Conservation (phyloP, 35 echinoderm and acorn worm genomes). For the Chiridota heheva region DNA sequence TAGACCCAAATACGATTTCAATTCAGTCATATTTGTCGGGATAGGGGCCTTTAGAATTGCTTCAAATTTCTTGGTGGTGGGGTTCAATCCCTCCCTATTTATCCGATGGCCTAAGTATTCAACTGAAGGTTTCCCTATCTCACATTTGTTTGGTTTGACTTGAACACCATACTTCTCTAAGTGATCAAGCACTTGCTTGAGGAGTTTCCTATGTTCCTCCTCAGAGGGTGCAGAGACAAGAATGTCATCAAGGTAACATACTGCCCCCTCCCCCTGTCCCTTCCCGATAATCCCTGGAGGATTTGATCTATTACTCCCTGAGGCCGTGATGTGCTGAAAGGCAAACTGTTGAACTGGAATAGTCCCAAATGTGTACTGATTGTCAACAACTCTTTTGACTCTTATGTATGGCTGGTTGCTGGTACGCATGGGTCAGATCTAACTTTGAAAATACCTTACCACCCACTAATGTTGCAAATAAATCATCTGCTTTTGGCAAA, state of each 20-base stretch:
- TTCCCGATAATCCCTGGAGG: slow-evolving; percentile 45
- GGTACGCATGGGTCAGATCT: slow-evolving; percentile 51
- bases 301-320: slow-evolving; percentile 62
- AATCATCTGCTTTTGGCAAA: slow-evolving; percentile 48
- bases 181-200: slow-evolving; percentile 25
- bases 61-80: slow-evolving; percentile 22
- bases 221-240: slow-evolving; percentile 40
- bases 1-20: slow-evolving; percentile 39
- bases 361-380: slow-evolving; percentile 58
- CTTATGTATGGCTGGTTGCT: slow-evolving; percentile 51
- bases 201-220: slow-evolving; percentile 31
- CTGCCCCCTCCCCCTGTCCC: too few relatives aligned
- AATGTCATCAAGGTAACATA: slow-evolving; percentile 69
- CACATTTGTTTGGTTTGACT: slow-evolving; percentile 39
- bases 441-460: slow-evolving; percentile 51
- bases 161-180: slow-evolving; percentile 4
- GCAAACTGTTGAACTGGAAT: slow-evolving; percentile 39
- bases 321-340: slow-evolving; percentile 53
- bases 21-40: slow-evolving; percentile 25
- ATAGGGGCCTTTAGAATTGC: slow-evolving; percentile 12
- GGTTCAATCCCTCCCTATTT: slow-evolving; percentile 19
- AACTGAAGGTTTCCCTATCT: slow-evolving; percentile 32
- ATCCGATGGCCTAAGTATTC: slow-evolving; percentile 24
- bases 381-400: slow-evolving; percentile 41
- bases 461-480: slow-evolving; percentile 51